Conservation (phyloP, 1,140 invertebrate species). For the Bombus polaris region DNA sequence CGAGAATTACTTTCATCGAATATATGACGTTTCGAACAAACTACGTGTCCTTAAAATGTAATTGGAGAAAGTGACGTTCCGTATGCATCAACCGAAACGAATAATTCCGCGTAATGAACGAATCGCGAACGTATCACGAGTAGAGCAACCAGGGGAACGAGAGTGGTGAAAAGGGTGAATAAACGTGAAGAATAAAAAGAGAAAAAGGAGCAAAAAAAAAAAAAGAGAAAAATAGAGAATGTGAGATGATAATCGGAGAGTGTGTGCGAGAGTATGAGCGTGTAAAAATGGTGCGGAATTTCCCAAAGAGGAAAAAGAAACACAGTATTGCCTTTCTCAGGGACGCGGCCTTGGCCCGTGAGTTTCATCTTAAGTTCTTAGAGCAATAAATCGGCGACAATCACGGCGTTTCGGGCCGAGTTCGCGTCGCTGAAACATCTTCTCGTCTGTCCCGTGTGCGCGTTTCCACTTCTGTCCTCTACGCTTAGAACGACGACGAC, state of each 20-base stretch:
- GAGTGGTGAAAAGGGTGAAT: not conserved
- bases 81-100: not conserved
- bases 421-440: conserved; percentile 51
- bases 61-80: too few species aligned
- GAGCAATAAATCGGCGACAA: conserved; percentile 81
- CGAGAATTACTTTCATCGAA: too few species aligned
- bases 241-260: not conserved
- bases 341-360: conserved; percentile 70
- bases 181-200: not conserved
- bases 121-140: not conserved
- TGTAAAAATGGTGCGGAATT: conserved; percentile 53
- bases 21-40: not conserved
- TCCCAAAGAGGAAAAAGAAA: conserved; percentile 57
- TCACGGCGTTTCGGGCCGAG: conserved; percentile 73
- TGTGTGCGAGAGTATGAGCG: conserved; percentile 22
- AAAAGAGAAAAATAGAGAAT: not conserved
- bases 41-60: not conserved
- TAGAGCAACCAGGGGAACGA: not conserved
- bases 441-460: conserved; percentile 50
- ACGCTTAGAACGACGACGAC: conserved; percentile 13
- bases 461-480: conserved; percentile 40
- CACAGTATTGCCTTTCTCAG: conserved; percentile 81
- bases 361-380: conserved; percentile 77
- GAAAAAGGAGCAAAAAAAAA: not conserved
- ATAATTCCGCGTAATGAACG: not conserved